Evolutionary conservation across 2,888 invertebrate species (phyloP).

Genomic region (Hypolimnas misippus): DNA sequence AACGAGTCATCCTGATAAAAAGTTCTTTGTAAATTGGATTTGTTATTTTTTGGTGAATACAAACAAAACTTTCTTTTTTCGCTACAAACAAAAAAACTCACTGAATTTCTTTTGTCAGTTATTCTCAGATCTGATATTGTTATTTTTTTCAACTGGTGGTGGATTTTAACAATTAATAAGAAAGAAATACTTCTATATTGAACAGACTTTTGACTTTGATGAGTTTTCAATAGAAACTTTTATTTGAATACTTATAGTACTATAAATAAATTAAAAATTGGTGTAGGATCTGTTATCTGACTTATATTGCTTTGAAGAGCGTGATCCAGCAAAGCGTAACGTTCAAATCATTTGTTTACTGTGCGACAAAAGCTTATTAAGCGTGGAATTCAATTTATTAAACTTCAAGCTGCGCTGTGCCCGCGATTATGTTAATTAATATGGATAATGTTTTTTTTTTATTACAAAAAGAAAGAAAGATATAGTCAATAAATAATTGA

Average conservation of each 20-base stretch:
- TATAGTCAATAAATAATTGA: too few species aligned
- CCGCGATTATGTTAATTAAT: background rate
- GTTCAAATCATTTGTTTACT: conserved; percentile 2
- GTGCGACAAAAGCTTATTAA: conserved; percentile 5
- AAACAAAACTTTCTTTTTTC: conserved; percentile 6
- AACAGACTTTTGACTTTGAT: background rate
- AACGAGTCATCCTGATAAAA: background rate
- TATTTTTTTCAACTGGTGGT: background rate
- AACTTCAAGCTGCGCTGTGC: background rate
- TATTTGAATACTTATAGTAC: background rate
- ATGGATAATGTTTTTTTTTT: too few species aligned
- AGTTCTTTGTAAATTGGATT: conserved; percentile 1
- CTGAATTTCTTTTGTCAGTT: background rate
- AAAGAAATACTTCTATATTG: background rate
- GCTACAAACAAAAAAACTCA: conserved; percentile 1
- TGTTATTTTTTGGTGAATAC: conserved; percentile 4
- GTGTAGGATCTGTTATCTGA: background rate
- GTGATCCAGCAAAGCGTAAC: background rate
- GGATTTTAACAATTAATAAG: background rate
- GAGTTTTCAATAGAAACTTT: background rate
- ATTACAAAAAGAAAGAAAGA: too few species aligned
- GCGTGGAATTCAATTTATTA: conserved; percentile 5
- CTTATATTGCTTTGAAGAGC: background rate
- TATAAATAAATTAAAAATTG: too few species aligned
- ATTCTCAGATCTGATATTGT: background rate